These are phyloP conservation scores for Patella pellucida DNA, from an alignment of 2,888 invertebrate genomes.

Conservation along the genomic window DNA sequence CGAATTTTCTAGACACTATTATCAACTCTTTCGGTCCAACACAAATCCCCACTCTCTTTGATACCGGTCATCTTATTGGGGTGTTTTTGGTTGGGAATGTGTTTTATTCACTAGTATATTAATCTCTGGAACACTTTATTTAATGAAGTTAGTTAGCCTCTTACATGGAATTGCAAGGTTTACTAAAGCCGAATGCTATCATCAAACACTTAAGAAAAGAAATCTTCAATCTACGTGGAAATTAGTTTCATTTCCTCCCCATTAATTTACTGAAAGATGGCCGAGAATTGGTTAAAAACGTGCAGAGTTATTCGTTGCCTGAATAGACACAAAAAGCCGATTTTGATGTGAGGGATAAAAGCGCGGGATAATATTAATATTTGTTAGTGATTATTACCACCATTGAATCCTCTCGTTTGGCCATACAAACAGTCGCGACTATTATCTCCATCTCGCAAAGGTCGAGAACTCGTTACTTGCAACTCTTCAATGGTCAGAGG, in stretches of 20 bases:
- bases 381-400: background rate
- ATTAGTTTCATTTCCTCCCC: slow-evolving; percentile 7
- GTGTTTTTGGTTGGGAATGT: background rate
- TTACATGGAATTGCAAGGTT: background rate
- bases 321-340: slow-evolving; percentile 8
- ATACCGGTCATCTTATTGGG: background rate
- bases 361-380: slow-evolving; percentile 6
- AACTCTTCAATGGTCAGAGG: slow-evolving; percentile 4
- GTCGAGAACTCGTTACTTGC: slow-evolving; percentile 11
- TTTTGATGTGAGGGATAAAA: slow-evolving; percentile 10
- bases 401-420: slow-evolving; percentile 1
- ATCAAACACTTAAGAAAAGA: slow-evolving; percentile 6
- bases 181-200: background rate
- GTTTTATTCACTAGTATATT: background rate
- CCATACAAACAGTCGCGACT: background rate
- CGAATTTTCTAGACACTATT: slow-evolving; percentile 4
- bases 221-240: slow-evolving; percentile 1
- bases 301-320: background rate
- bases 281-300: slow-evolving; percentile 6
- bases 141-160: slow-evolving; percentile 5
- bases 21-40: background rate
- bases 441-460: background rate
- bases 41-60: slow-evolving; percentile 6
- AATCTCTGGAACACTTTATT: slow-evolving; percentile 4
- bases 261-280: slow-evolving; percentile 11